Conservation (phyloP, 2,797 vertebrate species). For the Scomberomorus guttatus region DNA sequence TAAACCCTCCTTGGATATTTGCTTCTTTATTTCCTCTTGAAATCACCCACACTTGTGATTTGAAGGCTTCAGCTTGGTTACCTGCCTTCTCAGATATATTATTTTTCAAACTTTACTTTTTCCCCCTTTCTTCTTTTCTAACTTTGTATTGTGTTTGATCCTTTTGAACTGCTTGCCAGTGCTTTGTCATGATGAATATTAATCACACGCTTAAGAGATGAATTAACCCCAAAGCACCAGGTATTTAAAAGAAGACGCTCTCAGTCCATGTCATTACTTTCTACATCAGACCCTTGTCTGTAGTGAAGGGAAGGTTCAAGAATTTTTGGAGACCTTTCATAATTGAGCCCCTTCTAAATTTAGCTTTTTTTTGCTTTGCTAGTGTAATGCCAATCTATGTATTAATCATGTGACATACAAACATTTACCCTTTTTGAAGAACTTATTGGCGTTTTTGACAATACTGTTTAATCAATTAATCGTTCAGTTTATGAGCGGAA, state of each 20-base stretch:
- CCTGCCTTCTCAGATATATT: conserved; percentile 54
- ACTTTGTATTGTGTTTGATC: conserved; percentile 84
- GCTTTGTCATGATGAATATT: conserved; percentile 87
- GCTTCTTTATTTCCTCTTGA: conserved; percentile 55
- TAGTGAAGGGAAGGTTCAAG: conserved; percentile 62
- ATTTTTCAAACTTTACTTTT: conserved; percentile 59
- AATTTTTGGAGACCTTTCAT: conserved; percentile 34
- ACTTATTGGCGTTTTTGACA: not conserved
- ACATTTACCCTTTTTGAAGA: not conserved
- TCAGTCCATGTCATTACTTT: conserved; percentile 40
- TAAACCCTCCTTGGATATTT: not conserved
- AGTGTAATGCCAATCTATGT: not conserved
- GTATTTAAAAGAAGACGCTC: conserved; percentile 78
- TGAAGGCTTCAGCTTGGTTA: conserved; percentile 68
- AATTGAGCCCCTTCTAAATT: not conserved
- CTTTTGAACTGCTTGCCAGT: conserved; percentile 80
- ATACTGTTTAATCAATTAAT: not conserved
- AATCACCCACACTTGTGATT: conserved; percentile 52
- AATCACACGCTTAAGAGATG: conserved; percentile 86
- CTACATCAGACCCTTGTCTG: conserved; percentile 47
- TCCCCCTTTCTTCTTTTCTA: conserved; percentile 72
- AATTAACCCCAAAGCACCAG: conserved; percentile 84
- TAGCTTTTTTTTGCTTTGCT: not conserved
- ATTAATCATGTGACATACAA: not conserved
- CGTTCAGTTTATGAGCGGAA: not conserved